Evolutionary conservation across 1,140 invertebrate genomes (phyloP).

Genomic region (Microplitis demolitor): DNA sequence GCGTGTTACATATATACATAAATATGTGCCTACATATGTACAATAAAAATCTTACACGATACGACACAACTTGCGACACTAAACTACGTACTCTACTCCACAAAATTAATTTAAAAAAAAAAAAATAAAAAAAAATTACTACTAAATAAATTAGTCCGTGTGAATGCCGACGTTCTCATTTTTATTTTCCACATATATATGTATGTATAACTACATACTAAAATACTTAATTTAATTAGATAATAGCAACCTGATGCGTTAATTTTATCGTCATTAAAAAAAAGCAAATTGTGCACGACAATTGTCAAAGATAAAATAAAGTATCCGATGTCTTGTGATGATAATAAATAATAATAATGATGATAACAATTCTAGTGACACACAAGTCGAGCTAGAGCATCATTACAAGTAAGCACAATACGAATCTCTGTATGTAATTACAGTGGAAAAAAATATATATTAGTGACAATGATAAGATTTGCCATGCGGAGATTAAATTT

Average conservation of each 20-base stretch:
- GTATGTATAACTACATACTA: neutral
- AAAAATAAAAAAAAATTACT: slow-evolving; percentile 6
- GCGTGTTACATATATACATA: too few relatives aligned
- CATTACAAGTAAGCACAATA: slow-evolving; percentile 1
- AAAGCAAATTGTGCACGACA: too few relatives aligned
- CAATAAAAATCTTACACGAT: too few relatives aligned
- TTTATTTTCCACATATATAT: slow-evolving; percentile 1
- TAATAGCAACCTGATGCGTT: too few relatives aligned
- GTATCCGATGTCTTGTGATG: too few relatives aligned
- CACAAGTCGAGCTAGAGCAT: neutral
- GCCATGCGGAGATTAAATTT: too few relatives aligned
- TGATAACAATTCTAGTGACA: neutral
- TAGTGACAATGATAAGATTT: slow-evolving; percentile 12
- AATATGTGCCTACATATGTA: too few relatives aligned
- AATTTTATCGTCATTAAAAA: too few relatives aligned
- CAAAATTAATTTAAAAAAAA: neutral
- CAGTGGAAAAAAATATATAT: neutral
- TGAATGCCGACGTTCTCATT: slow-evolving; percentile 2
- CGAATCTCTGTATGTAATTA: slow-evolving; percentile 8
- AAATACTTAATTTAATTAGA: too few relatives aligned
- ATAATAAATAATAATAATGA: neutral
- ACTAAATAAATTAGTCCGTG: neutral
- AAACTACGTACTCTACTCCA: too few relatives aligned
- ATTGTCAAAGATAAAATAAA: too few relatives aligned
- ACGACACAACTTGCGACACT: too few relatives aligned